Evolutionary conservation across 2,113 vertebrate genomes (phyloP), one percentile per base, ranked within the genome.

Genomic region (Caranx melampygus): DNA sequence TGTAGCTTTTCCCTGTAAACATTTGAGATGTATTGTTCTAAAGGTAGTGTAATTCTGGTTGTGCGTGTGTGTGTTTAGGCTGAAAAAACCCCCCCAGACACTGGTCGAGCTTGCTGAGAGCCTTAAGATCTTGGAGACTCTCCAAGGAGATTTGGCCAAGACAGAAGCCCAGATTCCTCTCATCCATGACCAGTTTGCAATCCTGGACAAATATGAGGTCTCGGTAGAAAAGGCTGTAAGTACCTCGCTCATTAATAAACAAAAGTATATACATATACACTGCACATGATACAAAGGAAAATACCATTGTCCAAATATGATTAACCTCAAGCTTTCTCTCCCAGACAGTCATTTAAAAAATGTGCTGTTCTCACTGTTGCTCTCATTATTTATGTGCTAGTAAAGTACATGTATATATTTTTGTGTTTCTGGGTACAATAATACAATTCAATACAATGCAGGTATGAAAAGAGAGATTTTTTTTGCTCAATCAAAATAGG

Each of bases 201-300:
- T 97, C 61, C 92, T 97, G 14, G 93, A 95, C 65, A 98, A 97
- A 89, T 96, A 97, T 0, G 96, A 97, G 60, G 95, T 97, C 82
- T 66, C 89, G 0, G 93, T 97, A 47, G 91, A 94, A 3, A 92
- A 93, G 0, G 70, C 37, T 14, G 97, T 97, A 89, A 95, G 95
- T 83, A 42, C 13, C 33, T 16, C 4, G 0, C 47, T 75, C 15
- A 51, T 59, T 34, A 57, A 21, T 65, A 40, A 21, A 49, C 57
- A 57, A 37, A 67, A 44, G 52, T 47, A 42, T 55, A 52, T 54
- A 72, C 15, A 40, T 15, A 34, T 20, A 47, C 21, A 45, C 21
- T 3, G 3, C 34, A 35, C 33, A 44, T 21, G 0, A 52, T 63
- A 51, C 6, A 72, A 26, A 26, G 26, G 26, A 26, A 26, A 26